Conservation (phyloP, 2,797 vertebrate species). For the Tenualosa thibaudeaui region DNA sequence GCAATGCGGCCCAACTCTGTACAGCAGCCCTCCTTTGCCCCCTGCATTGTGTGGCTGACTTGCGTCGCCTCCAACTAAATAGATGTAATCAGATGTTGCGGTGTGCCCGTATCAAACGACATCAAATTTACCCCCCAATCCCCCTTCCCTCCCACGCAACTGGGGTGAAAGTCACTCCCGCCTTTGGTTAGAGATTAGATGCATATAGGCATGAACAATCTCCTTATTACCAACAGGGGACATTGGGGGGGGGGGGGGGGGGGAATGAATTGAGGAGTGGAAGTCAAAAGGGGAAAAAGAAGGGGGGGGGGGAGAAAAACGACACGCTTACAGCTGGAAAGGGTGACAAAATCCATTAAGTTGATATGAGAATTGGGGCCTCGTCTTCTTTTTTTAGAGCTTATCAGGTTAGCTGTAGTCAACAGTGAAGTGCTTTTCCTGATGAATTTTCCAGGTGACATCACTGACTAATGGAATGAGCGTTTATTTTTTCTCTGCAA, state of each 20-base stretch:
- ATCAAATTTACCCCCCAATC: constrained; percentile 13
- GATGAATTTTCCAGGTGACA: constrained; percentile 48
- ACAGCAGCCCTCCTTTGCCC: background rate
- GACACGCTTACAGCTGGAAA: constrained; percentile 35
- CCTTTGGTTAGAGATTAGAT: constrained; percentile 41
- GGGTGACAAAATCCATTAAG: constrained; percentile 52
- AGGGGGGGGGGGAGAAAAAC: constrained; percentile 22
- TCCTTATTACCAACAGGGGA: constrained; percentile 44
- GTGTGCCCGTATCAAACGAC: constrained; percentile 35
- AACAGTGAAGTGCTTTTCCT: constrained; percentile 45
- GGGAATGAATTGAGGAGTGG: background rate
- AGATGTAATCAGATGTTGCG: constrained; percentile 30
- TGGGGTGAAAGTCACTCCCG: background rate
- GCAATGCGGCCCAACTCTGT: background rate
- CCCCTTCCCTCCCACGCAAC: constrained; percentile 9
- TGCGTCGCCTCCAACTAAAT: constrained; percentile 25
- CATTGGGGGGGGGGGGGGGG: constrained; percentile 18
- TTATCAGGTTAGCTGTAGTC: constrained; percentile 40
- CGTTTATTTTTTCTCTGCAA: constrained; percentile 15
- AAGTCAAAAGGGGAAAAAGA: no score
- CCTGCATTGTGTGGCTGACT: background rate
- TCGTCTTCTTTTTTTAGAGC: background rate
- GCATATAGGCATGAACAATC: constrained; percentile 47
- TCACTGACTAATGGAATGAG: constrained; percentile 45
- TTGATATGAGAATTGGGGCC: constrained; percentile 46